phyloP scores from a whole-genome alignment of 92 coral and sea anemone genomes.

The Palythoa heliodiscus region DNA sequence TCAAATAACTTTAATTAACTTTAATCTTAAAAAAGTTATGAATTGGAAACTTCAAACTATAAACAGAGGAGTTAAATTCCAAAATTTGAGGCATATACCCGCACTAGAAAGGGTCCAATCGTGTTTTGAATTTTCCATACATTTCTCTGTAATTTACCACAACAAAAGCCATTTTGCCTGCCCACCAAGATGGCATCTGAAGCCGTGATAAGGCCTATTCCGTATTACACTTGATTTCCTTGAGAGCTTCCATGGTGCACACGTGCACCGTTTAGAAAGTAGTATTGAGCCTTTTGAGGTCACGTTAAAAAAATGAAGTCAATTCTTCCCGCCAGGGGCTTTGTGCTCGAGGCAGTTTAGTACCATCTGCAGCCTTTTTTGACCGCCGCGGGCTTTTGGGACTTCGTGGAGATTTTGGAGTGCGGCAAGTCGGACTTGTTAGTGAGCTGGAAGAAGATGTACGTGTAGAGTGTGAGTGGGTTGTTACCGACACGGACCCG shows the following conservation, averaged over 20 bases:
- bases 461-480: not conserved
- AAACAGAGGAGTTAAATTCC: no score
- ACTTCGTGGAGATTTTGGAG: conserved; percentile 43
- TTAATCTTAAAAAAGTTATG: no score
- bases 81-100: no score
- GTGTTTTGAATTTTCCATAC: no score
- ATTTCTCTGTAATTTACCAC: no score
- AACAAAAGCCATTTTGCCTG: no score
- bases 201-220: no score
- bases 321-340: conserved; percentile 83
- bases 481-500: not conserved
- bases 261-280: not conserved
- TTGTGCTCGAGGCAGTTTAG: conserved; percentile 37
- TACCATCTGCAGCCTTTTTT: conserved; percentile 46
- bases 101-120: no score
- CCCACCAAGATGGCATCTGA: no score
- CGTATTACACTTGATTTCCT: not conserved
- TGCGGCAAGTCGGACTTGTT: conserved; percentile 13
- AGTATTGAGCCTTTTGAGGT: not conserved
- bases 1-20: no score
- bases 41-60: no score
- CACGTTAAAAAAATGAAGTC: conserved; percentile 69
- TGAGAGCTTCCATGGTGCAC: not conserved
- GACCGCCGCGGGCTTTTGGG: conserved; percentile 48
- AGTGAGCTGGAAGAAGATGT: conserved; percentile 10